Conservation (phyloP, 2,888 invertebrate genomes). For the Pogonocherus hispidulus region DNA sequence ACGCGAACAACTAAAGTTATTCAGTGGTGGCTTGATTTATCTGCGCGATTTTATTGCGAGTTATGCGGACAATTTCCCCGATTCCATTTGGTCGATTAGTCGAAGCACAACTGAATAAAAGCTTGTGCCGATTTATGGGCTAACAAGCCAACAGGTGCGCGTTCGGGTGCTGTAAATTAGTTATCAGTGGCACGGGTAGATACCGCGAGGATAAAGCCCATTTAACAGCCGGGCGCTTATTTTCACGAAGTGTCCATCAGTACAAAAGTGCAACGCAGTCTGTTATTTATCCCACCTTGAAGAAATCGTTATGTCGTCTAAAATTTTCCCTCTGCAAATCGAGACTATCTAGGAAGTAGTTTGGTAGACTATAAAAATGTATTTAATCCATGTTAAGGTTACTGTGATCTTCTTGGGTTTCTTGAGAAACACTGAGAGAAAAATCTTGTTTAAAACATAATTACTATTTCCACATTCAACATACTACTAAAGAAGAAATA, state of each 20-base stretch:
- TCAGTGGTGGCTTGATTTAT: constrained; percentile 19
- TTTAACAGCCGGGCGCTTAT: neutral
- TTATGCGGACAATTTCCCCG: neutral
- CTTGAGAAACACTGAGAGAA: too few species aligned
- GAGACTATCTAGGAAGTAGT: too few species aligned
- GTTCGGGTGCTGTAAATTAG: constrained; percentile 2
- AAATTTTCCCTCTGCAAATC: too few species aligned
- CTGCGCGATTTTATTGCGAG: constrained; percentile 11
- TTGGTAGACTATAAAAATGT: too few species aligned
- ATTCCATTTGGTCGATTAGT: constrained; percentile 10
- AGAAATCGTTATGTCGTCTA: too few species aligned
- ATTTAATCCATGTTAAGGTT: too few species aligned
- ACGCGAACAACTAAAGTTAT: neutral
- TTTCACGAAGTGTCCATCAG: neutral
- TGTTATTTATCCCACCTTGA: too few species aligned
- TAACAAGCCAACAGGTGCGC: neutral
- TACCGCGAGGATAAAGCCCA: neutral
- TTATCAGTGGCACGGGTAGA: neutral
- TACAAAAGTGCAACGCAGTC: too few species aligned
- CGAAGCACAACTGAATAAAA: neutral
- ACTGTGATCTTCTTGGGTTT: too few species aligned
- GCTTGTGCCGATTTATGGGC: neutral
- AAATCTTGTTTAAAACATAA: too few species aligned
- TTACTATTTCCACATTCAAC: too few species aligned
- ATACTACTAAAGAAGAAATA: too few species aligned